Evolutionary conservation across 2,888 invertebrate genomes (phyloP), one percentile per base, ranked within the genome.

Genomic region (Uloborus plumipes): DNA sequence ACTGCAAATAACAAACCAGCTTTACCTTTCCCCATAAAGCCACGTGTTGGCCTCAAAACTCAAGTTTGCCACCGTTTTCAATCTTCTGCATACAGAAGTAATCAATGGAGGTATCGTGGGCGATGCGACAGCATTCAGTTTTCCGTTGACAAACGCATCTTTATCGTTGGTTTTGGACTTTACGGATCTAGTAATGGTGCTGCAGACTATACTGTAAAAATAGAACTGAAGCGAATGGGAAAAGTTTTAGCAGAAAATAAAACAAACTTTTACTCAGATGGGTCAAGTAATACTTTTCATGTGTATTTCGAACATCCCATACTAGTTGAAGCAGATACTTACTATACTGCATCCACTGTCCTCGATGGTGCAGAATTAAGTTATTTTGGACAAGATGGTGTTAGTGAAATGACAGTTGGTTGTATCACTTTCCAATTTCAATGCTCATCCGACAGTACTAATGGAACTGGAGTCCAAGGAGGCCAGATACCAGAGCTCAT

Each of bases 401-500:
- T 97, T 92, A 95, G 96, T 87, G 98, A 98, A 90, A 95, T 97
- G 61, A 94, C 94, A 76, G 94, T 95, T 89, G 96, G 96, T 6
- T 94, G 94, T 88, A 97, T 98, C 78, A 96, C 95, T 85, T 98
- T 98, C 91, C 97, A 97, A 90, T 98, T 98, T 90, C 97, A 98
- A 90, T 97, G 97, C 90, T 97, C 97, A 72, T 95, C 96, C 9
- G 98, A 98, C 89, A 97, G 97, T 90, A 98, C 98, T 75, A 98
- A 98, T 88, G 98, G 98, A 66, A 98, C 98, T 0, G 97, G 97
- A 13, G 97, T 98, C 13, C 97, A 98, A 90, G 98, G 98, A 65
- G 98, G 98, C 59, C 98, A 98, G 90, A 98, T 98, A 88, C 98
- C 98, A 3, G 98, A 98, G 91, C 91, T 98, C 83, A 96, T 98